Base-by-base conservation (phyloP, 2,113 vertebrate species). In the Tupaia tana region DNA sequence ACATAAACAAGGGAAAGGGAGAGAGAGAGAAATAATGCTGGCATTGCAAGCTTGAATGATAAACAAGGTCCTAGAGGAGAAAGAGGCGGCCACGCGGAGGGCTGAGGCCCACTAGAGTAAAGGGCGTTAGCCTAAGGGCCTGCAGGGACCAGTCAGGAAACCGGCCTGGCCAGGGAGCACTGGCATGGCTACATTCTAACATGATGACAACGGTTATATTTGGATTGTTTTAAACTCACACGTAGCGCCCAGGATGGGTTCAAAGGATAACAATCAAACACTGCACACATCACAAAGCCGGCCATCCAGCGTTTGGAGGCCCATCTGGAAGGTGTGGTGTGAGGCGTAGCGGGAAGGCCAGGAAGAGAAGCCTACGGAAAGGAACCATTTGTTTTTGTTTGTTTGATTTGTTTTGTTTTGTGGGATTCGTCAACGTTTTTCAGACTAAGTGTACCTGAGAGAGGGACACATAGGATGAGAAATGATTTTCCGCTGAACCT, bases 401-500 rank as follows among this genome's bases (percentile, higher is more conserved):
- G n/a, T n/a, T n/a, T n/a, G n/a, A n/a, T n/a, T 43, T 43, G 43
- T 43, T 43, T 43, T 43, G 12, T 82, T 54, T 86, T 27, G 27
- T 56, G 82, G 19, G 31, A 95, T 86, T 58, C 93, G 74, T 82
- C 86, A 71, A 77, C 52, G 20, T 58, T 96, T 86, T 31, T 91
- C 91, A 87, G 84, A 79, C 67, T 43, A 25, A 6, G 43, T 24
- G 52, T 43, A 83, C 29, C 19, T 2, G 6, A 69, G 5, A 69
- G 5, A 93, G 6, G 0, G 3, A 96, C 56, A 96, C 29, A 58
- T 0, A 69, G 74, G 43, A 59, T 52, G 22, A 80, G 34, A 96
- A 91, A 92, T 89, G 52, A 96, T 89, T 97, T 83, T 70, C 96
- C 86, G 61, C 34, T 52, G n/a, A 95, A 88, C 80, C 27, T 86